Base-by-base conservation (phyloP, 2,113 vertebrate genomes). In the Melanocharis versteri region DNA sequence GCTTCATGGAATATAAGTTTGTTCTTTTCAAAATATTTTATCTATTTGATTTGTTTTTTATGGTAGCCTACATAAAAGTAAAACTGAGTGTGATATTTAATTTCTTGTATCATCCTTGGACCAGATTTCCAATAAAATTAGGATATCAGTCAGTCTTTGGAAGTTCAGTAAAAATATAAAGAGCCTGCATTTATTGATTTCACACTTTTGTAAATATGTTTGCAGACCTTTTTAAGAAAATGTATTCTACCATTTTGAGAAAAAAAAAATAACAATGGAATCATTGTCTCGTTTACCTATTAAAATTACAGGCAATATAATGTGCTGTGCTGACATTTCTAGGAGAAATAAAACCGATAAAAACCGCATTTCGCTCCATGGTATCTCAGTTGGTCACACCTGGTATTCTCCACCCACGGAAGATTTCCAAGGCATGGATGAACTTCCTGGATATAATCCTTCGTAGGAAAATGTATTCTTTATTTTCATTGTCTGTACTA, bases 121-220 rank as follows among this genome's bases (percentile, higher is more conserved):
- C 94, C 71, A 87, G 19, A 81, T 94, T 96, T 96, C 80, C 39
- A 96, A 85, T 95, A 56, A 76, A 96, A 95, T 83, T 57, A 96
- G 47, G 39, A 33, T 90, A 61, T 71, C 96, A 93, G 84, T 96
- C 83, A 86, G 65, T 92, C 73, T 95, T 93, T 40, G 87, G 70
- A 96, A 71, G 65, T 88, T 94, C 88, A 94, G 77, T 64, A 53
- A 96, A 96, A 95, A 84, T 75, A 60, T 35, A 22, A 91, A 79
- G 69, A 95, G 70, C 86, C 92, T 96, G 73, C 89, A 57, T 95
- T 94, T 96, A 83, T 72, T 92, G 84, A 78, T 88, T 91, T 94
- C 92, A 90, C 79, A 93, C 88, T 95, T 96, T 90, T 96, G 94
- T 97, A 94, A 96, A 97, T 97, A 95, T 94, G 84, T 97, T 95